Base-by-base conservation (phyloP, 2,888 invertebrate genomes). In the Drosophila niveifrons region DNA sequence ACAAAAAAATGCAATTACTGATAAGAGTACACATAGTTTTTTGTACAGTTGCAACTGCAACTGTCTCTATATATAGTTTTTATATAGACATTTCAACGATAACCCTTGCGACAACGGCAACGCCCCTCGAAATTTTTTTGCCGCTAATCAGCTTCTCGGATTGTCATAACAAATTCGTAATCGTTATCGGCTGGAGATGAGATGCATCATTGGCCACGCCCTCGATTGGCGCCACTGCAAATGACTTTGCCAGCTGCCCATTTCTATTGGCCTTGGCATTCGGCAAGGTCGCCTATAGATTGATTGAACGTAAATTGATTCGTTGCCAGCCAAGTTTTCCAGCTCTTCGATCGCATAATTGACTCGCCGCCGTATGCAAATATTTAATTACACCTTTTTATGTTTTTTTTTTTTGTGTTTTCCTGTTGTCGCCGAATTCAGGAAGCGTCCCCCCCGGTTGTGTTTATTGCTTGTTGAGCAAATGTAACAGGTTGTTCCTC, bases 151-250 rank as follows among this genome's bases (percentile, higher is more conserved):
- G 56, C 75, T 29, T 39, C 6, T 23, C 23, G 23, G 58, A 18
- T 29, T 75, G 75, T 69, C 69, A 75, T 48, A 69, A 62, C 43
- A 52, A 48, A 36, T 53, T 23, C 17, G 29, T 13, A 52, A 52
- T 23, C 17, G 29, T 13, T 23, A 52, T 52, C 52, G 36, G 23
- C 7, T 36, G 17, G 39, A 29, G 39, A 29, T 50, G 17, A 59
- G 51, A 59, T 36, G 50, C 36, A 41, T 55, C 43, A 56, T 43
- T 66, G 61, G 59, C 72, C 83, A 84, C 90, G 82, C 90, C 83
- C 55, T 52, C 80, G 43, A 31, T 17, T 78, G 88, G 89, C 88
- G 82, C 88, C 82, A 75, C 50, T 23, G 23, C 46, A 52, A 52
- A 65, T 65, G 28, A 41, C 15, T 2, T 17, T 29, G 43, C 23